These are phyloP conservation scores for Scaptomyza graminum DNA, from an alignment of 1,140 invertebrate species.

Conservation along the genomic window DNA sequence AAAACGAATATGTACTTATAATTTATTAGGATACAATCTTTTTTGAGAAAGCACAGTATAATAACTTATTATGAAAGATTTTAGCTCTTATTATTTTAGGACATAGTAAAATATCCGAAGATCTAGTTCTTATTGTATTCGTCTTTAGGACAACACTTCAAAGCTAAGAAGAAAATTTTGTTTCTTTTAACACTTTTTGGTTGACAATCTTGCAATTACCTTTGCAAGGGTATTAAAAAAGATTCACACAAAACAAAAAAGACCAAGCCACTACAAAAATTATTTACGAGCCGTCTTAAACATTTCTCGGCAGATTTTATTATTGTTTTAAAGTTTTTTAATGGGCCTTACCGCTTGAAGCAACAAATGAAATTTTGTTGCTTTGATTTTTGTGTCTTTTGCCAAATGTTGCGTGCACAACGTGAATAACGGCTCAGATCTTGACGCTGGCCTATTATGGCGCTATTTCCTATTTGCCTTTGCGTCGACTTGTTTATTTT, in stretches of 20 bases:
- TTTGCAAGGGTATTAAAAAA: background rate
- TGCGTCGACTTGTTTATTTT: background rate
- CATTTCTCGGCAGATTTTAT: background rate
- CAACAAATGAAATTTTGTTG: conserved; percentile 54
- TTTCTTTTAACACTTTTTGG: too few species aligned
- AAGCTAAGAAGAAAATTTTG: too few species aligned
- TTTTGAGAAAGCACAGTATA: too few species aligned
- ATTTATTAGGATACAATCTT: too few species aligned
- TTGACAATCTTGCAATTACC: background rate
- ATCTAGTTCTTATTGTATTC: too few species aligned
- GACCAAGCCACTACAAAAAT: conserved; percentile 23
- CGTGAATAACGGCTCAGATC: conserved; percentile 57
- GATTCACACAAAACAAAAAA: conserved; percentile 15
- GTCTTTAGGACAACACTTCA: too few species aligned
- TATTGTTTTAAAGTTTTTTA: conserved; percentile 9
- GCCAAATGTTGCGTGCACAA: conserved; percentile 57
- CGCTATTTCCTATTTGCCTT: background rate
- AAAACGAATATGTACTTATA: too few species aligned
- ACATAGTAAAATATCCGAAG: too few species aligned
- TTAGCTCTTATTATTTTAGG: too few species aligned
- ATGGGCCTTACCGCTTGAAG: conserved; percentile 30
- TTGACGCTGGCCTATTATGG: conserved; percentile 33
- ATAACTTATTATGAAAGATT: too few species aligned
- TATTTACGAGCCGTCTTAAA: conserved; percentile 25
- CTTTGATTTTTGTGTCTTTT: conserved; percentile 8